phyloP scores from a whole-genome alignment of 1,140 invertebrate genomes.

The Tetragonula clypearis region DNA sequence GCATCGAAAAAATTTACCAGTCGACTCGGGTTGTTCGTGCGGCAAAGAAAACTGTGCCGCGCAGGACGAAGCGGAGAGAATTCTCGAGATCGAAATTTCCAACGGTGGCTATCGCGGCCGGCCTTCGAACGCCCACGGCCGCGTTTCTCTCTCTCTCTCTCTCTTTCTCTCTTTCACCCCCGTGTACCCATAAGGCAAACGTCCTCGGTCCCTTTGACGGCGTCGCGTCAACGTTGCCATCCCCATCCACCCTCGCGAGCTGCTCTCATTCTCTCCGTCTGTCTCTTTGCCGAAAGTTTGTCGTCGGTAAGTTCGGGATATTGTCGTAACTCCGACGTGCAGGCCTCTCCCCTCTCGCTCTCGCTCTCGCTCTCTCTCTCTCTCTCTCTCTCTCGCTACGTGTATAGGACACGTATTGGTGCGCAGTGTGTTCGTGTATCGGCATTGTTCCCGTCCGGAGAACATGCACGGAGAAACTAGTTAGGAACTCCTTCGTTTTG shows the following conservation, averaged over 20 bases:
- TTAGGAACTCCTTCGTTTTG: slow-evolving; percentile 73
- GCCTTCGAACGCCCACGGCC: slow-evolving; percentile 12
- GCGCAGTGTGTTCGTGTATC: slow-evolving; percentile 54
- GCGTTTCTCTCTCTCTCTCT: neutral
- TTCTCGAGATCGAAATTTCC: slow-evolving; percentile 3
- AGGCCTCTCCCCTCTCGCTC: slow-evolving; percentile 19
- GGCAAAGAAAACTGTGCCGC: slow-evolving; percentile 13
- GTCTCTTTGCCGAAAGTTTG: slow-evolving; percentile 65
- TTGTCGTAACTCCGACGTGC: slow-evolving; percentile 65
- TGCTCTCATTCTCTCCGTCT: slow-evolving; percentile 44
- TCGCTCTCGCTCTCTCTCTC: slow-evolving; percentile 23
- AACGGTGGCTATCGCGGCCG: slow-evolving; percentile 14
- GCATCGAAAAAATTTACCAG: neutral
- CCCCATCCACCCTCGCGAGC: slow-evolving; percentile 5
- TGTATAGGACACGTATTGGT: slow-evolving; percentile 35
- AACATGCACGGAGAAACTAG: slow-evolving; percentile 72
- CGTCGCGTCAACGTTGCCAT: slow-evolving; percentile 42
- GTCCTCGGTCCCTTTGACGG: slow-evolving; percentile 41
- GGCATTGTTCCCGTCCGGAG: slow-evolving; percentile 60
- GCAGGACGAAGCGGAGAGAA: neutral
- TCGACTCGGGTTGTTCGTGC: too few species aligned
- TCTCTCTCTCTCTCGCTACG: slow-evolving; percentile 19
- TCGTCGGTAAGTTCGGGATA: slow-evolving; percentile 63
- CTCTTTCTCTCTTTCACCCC: neutral
- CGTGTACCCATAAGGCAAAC: slow-evolving; percentile 27